Conservation (phyloP, 2,113 vertebrate species). For the Candoia aspera region DNA sequence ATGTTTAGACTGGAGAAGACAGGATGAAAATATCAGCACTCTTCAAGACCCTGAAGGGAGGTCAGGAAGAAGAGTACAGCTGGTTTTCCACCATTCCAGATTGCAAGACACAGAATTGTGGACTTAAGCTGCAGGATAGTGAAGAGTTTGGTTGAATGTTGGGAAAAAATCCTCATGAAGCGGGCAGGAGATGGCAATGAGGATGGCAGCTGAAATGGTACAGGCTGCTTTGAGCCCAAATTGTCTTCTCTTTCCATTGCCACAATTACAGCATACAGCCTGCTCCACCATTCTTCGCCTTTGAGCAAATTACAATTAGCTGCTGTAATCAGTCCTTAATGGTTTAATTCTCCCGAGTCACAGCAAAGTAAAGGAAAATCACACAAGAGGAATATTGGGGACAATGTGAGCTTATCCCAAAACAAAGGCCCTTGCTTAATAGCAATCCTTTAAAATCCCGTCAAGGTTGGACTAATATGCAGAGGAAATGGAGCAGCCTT, state of each 20-base stretch:
- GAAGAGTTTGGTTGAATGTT: background rate
- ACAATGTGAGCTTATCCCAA: conserved; percentile 62
- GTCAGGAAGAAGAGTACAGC: background rate
- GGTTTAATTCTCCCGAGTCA: conserved; percentile 62
- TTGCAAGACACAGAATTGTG: background rate
- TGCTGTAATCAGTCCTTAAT: conserved; percentile 71
- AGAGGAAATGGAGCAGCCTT: conserved; percentile 15
- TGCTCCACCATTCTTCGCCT: conserved; percentile 62
- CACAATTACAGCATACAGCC: conserved; percentile 52
- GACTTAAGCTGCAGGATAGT: background rate
- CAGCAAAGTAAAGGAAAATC: conserved; percentile 54
- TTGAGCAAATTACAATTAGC: conserved; percentile 72
- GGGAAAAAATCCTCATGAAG: background rate
- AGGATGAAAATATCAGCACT: background rate
- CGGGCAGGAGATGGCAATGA: background rate
- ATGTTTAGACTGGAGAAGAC: background rate
- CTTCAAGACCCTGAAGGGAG: background rate
- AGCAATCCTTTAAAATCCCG: conserved; percentile 44
- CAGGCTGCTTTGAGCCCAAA: background rate
- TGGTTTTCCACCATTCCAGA: background rate
- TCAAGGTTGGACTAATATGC: conserved; percentile 17
- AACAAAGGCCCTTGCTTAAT: conserved; percentile 52
- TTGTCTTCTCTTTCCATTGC: conserved; percentile 6
- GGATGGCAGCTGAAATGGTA: background rate
- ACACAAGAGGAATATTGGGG: conserved; percentile 56